These are phyloP conservation scores for Scolopax bukidnonensis DNA, from an alignment of 2,797 vertebrate genomes.

Conservation along the genomic window DNA sequence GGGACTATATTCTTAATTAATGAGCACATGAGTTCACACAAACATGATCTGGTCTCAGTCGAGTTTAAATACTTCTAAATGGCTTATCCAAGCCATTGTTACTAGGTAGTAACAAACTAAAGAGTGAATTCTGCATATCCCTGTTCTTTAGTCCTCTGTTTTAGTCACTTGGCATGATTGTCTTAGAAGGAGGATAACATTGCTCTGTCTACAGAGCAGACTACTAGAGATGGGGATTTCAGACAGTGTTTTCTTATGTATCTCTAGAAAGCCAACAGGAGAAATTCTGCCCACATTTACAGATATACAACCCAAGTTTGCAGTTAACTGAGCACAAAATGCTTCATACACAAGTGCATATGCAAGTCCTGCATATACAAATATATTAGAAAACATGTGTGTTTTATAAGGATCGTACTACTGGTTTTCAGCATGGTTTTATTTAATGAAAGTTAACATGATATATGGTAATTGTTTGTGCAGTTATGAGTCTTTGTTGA, in stretches of 20 bases:
- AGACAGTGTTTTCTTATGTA: neutral
- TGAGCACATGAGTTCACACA: neutral
- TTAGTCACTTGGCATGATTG: neutral
- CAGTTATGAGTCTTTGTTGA: slow-evolving; percentile 58
- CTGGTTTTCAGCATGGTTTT: slow-evolving; percentile 79
- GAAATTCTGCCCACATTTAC: neutral
- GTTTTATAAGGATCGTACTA: slow-evolving; percentile 69
- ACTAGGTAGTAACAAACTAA: neutral
- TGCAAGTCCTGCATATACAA: slow-evolving; percentile 45
- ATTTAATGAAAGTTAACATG: slow-evolving; percentile 79
- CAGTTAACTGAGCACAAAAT: neutral
- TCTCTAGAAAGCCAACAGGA: neutral
- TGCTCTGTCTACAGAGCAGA: neutral
- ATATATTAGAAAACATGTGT: slow-evolving; percentile 71
- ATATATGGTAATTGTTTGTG: slow-evolving; percentile 71
- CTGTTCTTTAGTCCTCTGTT: neutral
- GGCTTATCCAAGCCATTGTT: neutral
- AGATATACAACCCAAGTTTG: neutral
- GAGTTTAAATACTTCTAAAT: neutral
- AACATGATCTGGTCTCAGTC: neutral
- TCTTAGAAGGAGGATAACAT: neutral
- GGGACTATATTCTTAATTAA: neutral
- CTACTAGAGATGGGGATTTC: neutral
- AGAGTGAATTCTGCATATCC: neutral
- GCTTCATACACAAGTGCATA: neutral